Evolutionary conservation across 2,797 vertebrate species (phyloP).

Genomic region (Glyptemys insculpta): DNA sequence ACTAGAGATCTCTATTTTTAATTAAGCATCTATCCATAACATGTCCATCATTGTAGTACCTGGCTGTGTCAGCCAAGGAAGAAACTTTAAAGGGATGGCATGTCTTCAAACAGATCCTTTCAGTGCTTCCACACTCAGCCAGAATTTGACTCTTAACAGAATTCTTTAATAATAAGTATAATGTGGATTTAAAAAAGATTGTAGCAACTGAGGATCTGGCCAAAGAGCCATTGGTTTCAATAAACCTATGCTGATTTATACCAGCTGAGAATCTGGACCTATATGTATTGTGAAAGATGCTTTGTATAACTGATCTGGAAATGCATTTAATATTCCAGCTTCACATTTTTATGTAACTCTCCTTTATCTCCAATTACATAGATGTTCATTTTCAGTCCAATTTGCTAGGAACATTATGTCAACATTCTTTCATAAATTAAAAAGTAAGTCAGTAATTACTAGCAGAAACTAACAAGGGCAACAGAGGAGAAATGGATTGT

Average conservation of each 20-base stretch:
- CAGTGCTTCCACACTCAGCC: neutral
- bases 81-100: neutral
- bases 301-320: neutral
- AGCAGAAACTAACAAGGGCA: neutral
- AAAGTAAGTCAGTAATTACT: neutral
- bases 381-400: neutral
- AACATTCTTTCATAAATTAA: conserved; percentile 11
- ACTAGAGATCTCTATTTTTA: neutral
- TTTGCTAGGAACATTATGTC: neutral
- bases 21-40: neutral
- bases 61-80: neutral
- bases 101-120: neutral
- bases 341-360: neutral
- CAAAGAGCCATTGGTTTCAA: neutral
- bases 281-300: neutral
- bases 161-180: neutral
- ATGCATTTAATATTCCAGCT: no score
- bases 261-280: neutral
- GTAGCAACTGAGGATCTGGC: no score
- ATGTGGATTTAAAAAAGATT: neutral
- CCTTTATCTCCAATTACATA: neutral
- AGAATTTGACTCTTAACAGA: conserved; percentile 7
- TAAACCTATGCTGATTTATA: neutral
- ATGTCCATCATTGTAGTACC: neutral
- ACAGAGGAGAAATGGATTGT: neutral